Base-by-base conservation (phyloP, 1,140 invertebrate genomes). In the Drosophila bocqueti region DNA sequence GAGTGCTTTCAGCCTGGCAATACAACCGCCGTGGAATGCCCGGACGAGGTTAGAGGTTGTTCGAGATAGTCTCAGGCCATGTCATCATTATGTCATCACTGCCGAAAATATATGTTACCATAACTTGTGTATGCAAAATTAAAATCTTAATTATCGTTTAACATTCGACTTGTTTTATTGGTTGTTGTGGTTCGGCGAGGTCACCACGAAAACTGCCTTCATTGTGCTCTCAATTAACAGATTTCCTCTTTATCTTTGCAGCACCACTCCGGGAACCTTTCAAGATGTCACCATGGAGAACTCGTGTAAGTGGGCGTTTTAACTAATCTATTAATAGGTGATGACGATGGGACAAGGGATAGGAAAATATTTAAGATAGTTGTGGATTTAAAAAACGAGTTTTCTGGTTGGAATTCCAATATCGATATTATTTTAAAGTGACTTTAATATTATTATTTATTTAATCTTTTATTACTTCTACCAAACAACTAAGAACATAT, bases 201-300 rank as follows among this genome's bases (percentile, higher is more conserved):
- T 72, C 76, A 40, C 49, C 9, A 29, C 40, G 40, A 57, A 64
- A 63, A 65, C 31, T 65, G n/a, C 18, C 13, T 40, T 58, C 43
- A 46, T 49, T 49, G 40, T 24, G 43, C 15, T 62, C 15, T 62
- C 58, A 77, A 78, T 81, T 73, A 89, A 65, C 45, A 24, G 46
- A 47, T 85, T 86, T 72, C 72, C 63, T 82, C 31, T 13, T 77
- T 86, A 89, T 76, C 84, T 52, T 94, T 94, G 38, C 92, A 94
- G 94, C 74, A 94, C 93, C 34, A 94, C 93, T 81, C 94, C 94
- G 18, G 93, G 93, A 68, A 93, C 93, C 62, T 75, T 94, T 62
- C 93, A 94, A 82, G 94, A 94, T 92, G 92, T 94, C 34, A 94
- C 94, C 46, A 83, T 94, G 81, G 94, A 94, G 78, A 92, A 90